Conservation (phyloP, 2,113 vertebrate species). For the Sclerurus mexicanus region DNA sequence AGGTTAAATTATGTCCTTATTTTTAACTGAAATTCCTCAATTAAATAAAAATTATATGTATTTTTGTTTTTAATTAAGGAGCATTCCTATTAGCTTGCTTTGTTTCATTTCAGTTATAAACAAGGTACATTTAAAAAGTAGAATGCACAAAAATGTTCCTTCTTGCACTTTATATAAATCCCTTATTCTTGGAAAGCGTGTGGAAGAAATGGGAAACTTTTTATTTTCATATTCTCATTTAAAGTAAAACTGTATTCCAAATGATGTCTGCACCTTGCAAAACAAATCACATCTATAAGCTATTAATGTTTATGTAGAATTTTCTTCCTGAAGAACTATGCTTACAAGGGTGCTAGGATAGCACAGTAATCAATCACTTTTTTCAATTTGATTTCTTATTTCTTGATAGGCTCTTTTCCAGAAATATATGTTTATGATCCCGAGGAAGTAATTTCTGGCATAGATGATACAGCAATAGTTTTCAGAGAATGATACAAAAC, state of each 20-base stretch:
- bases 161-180: background rate
- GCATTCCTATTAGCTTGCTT: background rate
- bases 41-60: background rate
- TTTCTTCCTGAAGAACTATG: background rate
- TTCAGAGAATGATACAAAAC: background rate
- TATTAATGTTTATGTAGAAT: background rate
- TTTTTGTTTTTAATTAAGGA: background rate
- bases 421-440: background rate
- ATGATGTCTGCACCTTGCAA: background rate
- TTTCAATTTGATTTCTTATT: background rate
- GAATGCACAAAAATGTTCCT: background rate
- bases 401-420: background rate
- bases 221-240: background rate
- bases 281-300: background rate
- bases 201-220: background rate
- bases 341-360: background rate
- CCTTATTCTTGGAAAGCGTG: background rate
- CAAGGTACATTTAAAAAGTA: background rate
- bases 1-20: background rate
- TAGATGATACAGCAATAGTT: background rate
- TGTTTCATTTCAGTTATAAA: background rate
- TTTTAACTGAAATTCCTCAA: background rate
- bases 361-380: background rate
- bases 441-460: background rate
- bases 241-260: background rate